Conservation (phyloP, 2,888 invertebrate genomes). For the Athalia rosae region DNA sequence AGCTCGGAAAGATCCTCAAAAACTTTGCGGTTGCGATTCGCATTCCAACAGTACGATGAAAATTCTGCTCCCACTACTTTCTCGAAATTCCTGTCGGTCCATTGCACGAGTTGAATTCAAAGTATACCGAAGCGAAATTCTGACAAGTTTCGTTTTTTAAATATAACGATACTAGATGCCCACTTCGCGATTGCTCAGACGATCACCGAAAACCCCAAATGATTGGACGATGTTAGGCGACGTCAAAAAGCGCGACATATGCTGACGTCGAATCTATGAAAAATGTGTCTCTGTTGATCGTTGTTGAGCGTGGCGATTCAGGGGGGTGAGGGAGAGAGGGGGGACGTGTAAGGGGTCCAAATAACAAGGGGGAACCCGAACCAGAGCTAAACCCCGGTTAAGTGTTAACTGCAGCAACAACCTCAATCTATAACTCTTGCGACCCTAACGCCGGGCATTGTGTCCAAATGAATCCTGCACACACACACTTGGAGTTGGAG, state of each 20-base stretch:
- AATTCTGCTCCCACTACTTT: too few relatives aligned
- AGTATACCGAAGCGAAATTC: too few relatives aligned
- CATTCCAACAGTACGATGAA: too few relatives aligned
- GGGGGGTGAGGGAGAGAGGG: conserved; percentile 4
- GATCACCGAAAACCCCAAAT: conserved; percentile 7
- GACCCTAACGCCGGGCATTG: conserved; percentile 51
- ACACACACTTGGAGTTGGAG: conserved; percentile 29
- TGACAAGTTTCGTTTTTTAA: too few relatives aligned
- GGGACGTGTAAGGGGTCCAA: conserved; percentile 14
- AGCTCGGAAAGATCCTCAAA: too few relatives aligned
- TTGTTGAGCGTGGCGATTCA: conserved; percentile 9
- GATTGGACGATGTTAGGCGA: conserved; percentile 21
- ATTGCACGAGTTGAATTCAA: too few relatives aligned
- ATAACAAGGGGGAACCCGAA: conserved; percentile 32
- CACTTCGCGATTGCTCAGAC: not conserved
- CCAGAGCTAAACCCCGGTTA: conserved; percentile 57
- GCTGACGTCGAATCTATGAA: not conserved
- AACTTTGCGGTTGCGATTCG: too few relatives aligned
- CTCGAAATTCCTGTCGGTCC: too few relatives aligned
- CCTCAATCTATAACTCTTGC: conserved; percentile 56
- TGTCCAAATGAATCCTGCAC: conserved; percentile 29
- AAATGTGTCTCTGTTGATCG: conserved; percentile 5
- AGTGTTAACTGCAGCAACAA: conserved; percentile 66
- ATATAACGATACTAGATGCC: too few relatives aligned
- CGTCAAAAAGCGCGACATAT: conserved; percentile 38